Conservation (phyloP, 2,888 invertebrate species). For the Bhutanitis thaidina region DNA sequence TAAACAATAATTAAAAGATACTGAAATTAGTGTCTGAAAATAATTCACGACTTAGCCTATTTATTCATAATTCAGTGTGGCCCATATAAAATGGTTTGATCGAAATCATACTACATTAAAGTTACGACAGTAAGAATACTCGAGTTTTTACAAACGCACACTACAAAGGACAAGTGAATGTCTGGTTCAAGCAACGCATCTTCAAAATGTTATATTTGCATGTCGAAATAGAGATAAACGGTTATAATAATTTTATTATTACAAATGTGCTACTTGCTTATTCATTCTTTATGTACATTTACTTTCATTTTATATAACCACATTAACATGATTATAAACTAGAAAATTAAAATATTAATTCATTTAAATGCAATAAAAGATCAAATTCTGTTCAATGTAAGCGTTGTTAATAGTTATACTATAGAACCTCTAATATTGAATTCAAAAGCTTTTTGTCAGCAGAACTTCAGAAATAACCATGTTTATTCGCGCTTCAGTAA, state of each 20-base stretch:
- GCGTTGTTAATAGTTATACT: too few relatives aligned
- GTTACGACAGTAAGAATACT: neutral
- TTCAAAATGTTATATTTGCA: constrained; percentile 8
- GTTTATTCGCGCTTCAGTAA: neutral
- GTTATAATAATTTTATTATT: constrained; percentile 8
- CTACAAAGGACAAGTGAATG: constrained; percentile 16
- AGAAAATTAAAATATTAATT: too few relatives aligned
- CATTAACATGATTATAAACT: too few relatives aligned
- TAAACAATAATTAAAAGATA: too few relatives aligned
- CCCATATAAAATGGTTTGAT: too few relatives aligned
- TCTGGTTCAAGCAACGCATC: constrained; percentile 12
- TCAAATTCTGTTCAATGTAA: too few relatives aligned
- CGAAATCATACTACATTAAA: too few relatives aligned
- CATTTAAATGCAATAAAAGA: too few relatives aligned
- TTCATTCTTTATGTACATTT: neutral
- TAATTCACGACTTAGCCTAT: too few relatives aligned
- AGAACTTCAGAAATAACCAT: neutral
- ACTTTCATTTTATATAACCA: neutral
- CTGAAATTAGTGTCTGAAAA: too few relatives aligned
- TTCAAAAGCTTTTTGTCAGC: neutral
- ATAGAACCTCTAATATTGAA: too few relatives aligned
- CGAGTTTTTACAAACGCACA: neutral
- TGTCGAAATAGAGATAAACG: constrained; percentile 8
- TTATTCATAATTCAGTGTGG: too few relatives aligned
- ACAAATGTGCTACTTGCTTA: constrained; percentile 3